Evolutionary conservation across 2,113 vertebrate species (phyloP).

Genomic region (Thryonomys swinderianus): DNA sequence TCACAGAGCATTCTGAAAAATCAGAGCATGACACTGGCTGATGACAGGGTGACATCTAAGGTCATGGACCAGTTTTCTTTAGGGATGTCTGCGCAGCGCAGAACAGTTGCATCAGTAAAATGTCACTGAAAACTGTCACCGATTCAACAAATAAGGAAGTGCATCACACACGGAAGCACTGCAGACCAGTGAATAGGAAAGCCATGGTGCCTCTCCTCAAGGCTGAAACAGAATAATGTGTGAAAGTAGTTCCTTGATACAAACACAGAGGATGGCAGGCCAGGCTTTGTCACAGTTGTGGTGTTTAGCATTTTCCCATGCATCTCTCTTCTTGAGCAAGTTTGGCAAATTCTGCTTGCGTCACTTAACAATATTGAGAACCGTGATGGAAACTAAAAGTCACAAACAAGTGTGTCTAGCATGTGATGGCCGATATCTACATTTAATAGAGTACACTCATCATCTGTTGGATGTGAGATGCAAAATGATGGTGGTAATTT

Average conservation of each 20-base stretch:
- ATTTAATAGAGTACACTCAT: neutral
- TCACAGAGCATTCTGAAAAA: slow-evolving; percentile 63
- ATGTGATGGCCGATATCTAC: neutral
- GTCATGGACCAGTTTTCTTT: slow-evolving; percentile 70
- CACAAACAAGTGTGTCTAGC: neutral
- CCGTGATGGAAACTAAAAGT: neutral
- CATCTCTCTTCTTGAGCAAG: neutral
- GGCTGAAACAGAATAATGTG: neutral
- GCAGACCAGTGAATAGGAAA: neutral
- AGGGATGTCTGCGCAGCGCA: slow-evolving; percentile 35
- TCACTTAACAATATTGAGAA: neutral
- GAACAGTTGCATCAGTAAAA: slow-evolving; percentile 70
- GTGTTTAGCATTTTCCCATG: neutral
- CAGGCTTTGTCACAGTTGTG: neutral
- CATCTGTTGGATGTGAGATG: neutral
- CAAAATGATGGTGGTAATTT: neutral
- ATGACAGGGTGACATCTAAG: slow-evolving; percentile 72
- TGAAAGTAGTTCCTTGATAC: slow-evolving; percentile 28
- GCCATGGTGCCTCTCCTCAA: neutral
- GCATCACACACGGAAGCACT: neutral
- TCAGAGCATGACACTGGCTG: slow-evolving; percentile 54
- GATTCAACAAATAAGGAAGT: slow-evolving; percentile 53
- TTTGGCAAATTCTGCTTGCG: neutral
- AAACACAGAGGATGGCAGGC: neutral
- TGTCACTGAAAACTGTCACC: slow-evolving; percentile 70